phyloP scores from a whole-genome alignment of 2,113 vertebrate genomes.

The Macaca nemestrina region DNA sequence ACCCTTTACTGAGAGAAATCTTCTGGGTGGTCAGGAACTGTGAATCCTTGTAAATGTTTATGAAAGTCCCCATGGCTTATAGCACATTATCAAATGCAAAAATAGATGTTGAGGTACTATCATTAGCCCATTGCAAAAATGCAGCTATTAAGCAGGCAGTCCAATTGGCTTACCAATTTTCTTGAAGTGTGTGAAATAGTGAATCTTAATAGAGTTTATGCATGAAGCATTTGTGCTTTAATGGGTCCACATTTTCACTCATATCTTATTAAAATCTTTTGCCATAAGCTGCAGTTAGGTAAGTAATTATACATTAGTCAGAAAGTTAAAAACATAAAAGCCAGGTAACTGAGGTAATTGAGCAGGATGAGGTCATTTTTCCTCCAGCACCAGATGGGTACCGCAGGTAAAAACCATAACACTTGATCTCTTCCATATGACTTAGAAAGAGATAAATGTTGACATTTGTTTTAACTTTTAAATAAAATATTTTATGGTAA shows the following conservation, averaged over 20 bases:
- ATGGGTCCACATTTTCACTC: constrained; percentile 45
- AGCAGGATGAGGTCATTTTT: constrained; percentile 48
- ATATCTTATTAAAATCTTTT: constrained; percentile 65
- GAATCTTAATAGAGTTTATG: constrained; percentile 32
- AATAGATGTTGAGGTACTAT: background rate
- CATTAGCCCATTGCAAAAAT: background rate
- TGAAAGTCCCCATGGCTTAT: background rate
- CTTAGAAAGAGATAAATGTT: constrained; percentile 40
- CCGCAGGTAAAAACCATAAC: background rate
- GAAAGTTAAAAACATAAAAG: constrained; percentile 17
- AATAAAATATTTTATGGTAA: constrained; percentile 40
- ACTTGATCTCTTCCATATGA: constrained; percentile 45
- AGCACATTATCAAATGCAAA: constrained; percentile 9
- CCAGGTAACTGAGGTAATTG: constrained; percentile 45
- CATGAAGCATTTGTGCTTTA: constrained; percentile 43
- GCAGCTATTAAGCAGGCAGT: background rate
- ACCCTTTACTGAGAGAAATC: constrained; percentile 1
- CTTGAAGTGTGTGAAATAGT: constrained; percentile 29
- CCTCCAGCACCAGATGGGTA: constrained; percentile 40
- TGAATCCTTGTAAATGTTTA: background rate
- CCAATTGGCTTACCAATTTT: constrained; percentile 44
- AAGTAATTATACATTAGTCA: constrained; percentile 40
- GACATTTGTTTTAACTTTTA: constrained; percentile 42
- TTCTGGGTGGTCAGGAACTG: background rate
- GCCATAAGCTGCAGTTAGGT: background rate